phyloP scores from a whole-genome alignment of 2,797 vertebrate species.

The Limosa lapponica region DNA sequence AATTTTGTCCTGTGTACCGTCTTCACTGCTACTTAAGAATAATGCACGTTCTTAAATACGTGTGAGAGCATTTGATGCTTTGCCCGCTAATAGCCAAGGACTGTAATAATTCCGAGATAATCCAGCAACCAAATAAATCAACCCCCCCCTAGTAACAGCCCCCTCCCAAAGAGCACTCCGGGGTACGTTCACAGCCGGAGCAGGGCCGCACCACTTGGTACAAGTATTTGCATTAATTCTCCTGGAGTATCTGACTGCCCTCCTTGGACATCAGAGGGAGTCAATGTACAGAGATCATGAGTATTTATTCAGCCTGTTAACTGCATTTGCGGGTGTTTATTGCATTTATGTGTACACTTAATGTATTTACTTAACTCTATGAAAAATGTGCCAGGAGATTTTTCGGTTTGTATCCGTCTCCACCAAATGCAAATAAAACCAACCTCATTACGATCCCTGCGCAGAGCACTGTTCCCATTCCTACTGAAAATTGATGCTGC shows the following conservation, averaged over 20 bases:
- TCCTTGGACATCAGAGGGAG: neutral
- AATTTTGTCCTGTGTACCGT: neutral
- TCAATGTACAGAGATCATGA: neutral
- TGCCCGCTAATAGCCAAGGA: neutral
- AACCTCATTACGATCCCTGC: neutral
- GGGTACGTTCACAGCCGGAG: neutral
- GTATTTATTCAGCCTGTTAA: neutral
- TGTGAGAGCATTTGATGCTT: rapidly evolving
- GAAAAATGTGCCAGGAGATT: neutral
- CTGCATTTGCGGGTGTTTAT: neutral
- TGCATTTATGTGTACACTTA: neutral
- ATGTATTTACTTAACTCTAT: neutral
- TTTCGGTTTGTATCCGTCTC: neutral
- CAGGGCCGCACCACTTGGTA: rapidly evolving
- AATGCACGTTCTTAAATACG: rapidly evolving
- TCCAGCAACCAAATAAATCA: neutral
- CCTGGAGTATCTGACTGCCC: neutral
- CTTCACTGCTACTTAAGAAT: neutral
- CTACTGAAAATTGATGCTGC: neutral
- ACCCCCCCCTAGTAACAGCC: neutral
- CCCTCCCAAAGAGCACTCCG: neutral
- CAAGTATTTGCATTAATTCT: neutral
- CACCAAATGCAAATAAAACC: neutral
- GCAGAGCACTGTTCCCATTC: neutral
- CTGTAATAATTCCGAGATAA: neutral